A percentile compares a stretch with the other conserved stretches of the same genome.
Conservation (phyloP, 2,888 invertebrate species). For the Brachyopa scutellaris region DNA sequence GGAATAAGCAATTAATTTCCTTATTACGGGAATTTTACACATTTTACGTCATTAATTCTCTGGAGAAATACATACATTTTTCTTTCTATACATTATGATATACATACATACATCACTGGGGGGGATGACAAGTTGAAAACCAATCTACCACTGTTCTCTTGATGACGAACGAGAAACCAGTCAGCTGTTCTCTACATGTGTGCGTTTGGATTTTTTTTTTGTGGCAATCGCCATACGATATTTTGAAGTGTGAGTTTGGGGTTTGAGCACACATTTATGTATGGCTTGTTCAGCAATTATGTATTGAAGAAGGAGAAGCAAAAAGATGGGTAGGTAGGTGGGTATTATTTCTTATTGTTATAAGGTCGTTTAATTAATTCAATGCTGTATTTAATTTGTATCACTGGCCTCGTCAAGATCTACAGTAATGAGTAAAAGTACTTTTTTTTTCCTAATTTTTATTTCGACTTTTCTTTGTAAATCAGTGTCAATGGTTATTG, state of each 20-base stretch:
- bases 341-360: too few relatives aligned
- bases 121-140: not conserved
- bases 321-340: too few relatives aligned
- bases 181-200: constrained; percentile 62
- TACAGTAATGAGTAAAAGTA: constrained; percentile 4
- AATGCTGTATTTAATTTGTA: too few relatives aligned
- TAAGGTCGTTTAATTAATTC: constrained; percentile 19
- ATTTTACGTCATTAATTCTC: constrained; percentile 47
- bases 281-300: not conserved
- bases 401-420: not conserved
- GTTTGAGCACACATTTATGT: not conserved
- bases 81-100: too few relatives aligned
- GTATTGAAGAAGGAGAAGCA: not conserved
- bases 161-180: constrained; percentile 51
- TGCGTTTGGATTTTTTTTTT: constrained; percentile 11
- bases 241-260: not conserved
- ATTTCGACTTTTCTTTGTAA: not conserved
- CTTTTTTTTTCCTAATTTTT: not conserved
- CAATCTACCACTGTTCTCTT: not conserved
- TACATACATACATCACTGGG: not conserved
- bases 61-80: not conserved
- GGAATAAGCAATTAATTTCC: not conserved
- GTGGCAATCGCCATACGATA: too few relatives aligned
- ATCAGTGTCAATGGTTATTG: constrained; percentile 10
- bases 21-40: not conserved